Evolutionary conservation across 2,888 invertebrate genomes (phyloP).

Genomic region (Seira musarum): DNA sequence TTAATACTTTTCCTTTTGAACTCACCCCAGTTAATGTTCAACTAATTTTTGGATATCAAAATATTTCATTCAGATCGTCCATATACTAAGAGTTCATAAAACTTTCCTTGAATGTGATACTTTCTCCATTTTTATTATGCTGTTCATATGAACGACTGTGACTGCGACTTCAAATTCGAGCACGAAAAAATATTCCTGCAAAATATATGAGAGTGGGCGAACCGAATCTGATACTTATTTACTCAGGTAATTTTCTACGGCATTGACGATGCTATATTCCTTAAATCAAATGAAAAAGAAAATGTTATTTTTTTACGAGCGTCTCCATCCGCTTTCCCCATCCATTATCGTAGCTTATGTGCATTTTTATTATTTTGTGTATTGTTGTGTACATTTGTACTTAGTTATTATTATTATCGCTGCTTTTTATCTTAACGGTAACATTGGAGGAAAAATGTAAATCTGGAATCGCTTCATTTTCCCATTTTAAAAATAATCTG

Average conservation of each 20-base stretch:
- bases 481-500: conserved; percentile 1
- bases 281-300: background rate
- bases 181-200: too few species aligned
- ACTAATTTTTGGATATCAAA: too few species aligned
- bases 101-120: too few species aligned
- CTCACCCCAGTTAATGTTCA: too few species aligned
- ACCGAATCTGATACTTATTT: background rate
- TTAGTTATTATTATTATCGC: background rate
- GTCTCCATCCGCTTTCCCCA: background rate
- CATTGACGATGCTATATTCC: background rate
- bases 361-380: too few species aligned
- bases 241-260: background rate
- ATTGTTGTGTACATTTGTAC: background rate
- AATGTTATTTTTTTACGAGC: background rate
- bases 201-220: too few species aligned
- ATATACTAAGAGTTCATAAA: too few species aligned
- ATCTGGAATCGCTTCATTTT: conserved; percentile 8
- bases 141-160: too few species aligned
- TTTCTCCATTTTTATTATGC: too few species aligned
- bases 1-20: too few species aligned
- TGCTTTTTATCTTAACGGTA: background rate
- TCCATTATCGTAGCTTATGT: background rate
- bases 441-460: background rate
- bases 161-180: too few species aligned
- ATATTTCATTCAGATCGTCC: too few species aligned